Base-by-base conservation (phyloP, 2,888 invertebrate genomes). In the Crematogaster levior region DNA sequence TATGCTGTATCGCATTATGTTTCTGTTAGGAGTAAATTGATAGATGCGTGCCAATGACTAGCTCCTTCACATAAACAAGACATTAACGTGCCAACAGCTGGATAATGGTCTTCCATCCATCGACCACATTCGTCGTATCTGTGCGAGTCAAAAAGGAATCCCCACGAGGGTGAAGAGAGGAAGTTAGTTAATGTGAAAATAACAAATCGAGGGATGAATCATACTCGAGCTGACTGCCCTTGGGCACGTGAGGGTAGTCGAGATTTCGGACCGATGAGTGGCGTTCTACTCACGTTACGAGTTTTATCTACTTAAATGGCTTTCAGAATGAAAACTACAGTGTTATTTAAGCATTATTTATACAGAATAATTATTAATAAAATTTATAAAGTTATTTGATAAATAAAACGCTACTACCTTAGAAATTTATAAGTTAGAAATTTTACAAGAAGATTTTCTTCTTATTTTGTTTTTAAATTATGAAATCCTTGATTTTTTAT, bases 151-250 rank as follows among this genome's bases (percentile, higher is more conserved):
- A 86, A 88, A 89, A 90, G 88, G 88, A 89, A 89, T 87, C 81
- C 89, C 86, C 86, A 24, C 43, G 86, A 68, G 85, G 80, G 84
- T 82, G 75, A 82, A 66, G 66, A 82, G 85, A 89, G 87, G 86
- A 87, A 87, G 90, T 84, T 81, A 83, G 89, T 81, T 92, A 92
- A 93, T 92, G 91, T 86, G 92, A 92, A 91, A 91, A 92, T 92
- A 91, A 93, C 91, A 91, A 85, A 88, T 85, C 88, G 88, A 66
- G 88, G 86, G 91, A 90, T 90, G 90, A 90, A 88, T 91, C 90
- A 90, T 87, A 81, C 70, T 74, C 83, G 60, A 81, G 86, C 75
- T 73, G 84, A 88, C 88, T 88, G 89, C 88, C 88, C 61, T 70
- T 34, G 73, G 86, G 66, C 89, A 87, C 85, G 86, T 81, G 75